Conservation (phyloP, 2,113 vertebrate genomes). For the Tenrec ecaudatus region DNA sequence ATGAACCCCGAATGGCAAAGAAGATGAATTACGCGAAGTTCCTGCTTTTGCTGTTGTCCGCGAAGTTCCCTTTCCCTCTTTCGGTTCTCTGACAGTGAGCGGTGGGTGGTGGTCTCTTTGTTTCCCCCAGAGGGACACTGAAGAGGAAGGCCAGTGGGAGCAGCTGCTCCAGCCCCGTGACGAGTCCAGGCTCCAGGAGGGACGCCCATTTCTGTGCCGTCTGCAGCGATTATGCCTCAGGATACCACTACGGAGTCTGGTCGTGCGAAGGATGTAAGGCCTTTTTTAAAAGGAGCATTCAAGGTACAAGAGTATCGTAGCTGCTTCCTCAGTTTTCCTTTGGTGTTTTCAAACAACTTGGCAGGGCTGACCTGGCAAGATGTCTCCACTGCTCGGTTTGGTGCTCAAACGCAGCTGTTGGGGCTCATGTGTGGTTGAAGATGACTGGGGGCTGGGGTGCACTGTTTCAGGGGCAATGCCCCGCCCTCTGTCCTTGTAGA, state of each 20-base stretch:
- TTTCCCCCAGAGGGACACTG: conserved; percentile 87
- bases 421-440: not conserved
- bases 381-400: not conserved
- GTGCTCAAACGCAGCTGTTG: not conserved
- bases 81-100: conserved; percentile 55
- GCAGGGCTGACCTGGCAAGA: not conserved
- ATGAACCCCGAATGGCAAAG: conserved; percentile 2
- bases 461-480: not conserved
- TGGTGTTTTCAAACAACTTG: conserved; percentile 37
- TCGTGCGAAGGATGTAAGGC: conserved; percentile 99
- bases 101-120: conserved; percentile 58
- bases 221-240: conserved; percentile 98
- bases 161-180: conserved; percentile 85
- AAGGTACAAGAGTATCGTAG: conserved; percentile 89
- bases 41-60: not conserved
- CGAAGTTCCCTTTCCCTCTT: not conserved
- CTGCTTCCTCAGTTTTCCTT: conserved; percentile 34
- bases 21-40: not conserved
- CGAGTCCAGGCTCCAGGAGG: conserved; percentile 87
- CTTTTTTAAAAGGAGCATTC: conserved; percentile 99
- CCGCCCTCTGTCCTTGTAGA: not conserved
- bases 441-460: not conserved
- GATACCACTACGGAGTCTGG: conserved; percentile 99
- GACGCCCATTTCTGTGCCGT: conserved; percentile 97
- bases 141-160: conserved; percentile 86